These are phyloP conservation scores for Luperina testacea DNA, from an alignment of 2,888 invertebrate species.

Conservation along the genomic window DNA sequence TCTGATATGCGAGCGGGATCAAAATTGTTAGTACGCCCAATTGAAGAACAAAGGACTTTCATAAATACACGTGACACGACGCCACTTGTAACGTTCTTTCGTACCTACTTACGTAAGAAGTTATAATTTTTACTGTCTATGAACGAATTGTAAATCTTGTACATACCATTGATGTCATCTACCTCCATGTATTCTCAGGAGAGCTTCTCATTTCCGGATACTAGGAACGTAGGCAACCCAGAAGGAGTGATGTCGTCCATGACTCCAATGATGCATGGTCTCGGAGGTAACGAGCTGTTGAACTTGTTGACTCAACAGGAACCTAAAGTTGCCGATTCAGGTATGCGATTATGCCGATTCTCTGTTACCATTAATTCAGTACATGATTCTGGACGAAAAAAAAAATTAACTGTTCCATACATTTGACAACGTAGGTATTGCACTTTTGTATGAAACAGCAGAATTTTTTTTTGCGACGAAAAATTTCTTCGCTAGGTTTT, in stretches of 20 bases:
- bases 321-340: constrained; percentile 78
- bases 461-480: neutral
- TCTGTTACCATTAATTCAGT: neutral
- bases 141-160: neutral
- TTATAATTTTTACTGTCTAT: constrained; percentile 2
- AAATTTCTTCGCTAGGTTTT: neutral
- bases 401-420: neutral
- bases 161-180: neutral
- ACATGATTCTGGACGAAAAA: neutral
- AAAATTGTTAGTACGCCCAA: neutral
- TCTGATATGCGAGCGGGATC: neutral
- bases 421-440: neutral
- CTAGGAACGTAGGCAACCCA: constrained; percentile 61
- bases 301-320: constrained; percentile 78
- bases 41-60: neutral
- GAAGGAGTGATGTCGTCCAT: constrained; percentile 77
- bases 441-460: neutral
- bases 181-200: constrained; percentile 68
- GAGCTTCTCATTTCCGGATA: constrained; percentile 73
- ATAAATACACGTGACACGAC: neutral
- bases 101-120: neutral
- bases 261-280: constrained; percentile 76
- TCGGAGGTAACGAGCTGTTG: constrained; percentile 73
- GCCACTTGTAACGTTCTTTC: neutral
- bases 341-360: constrained; percentile 62